phyloP scores from a whole-genome alignment of 1,140 invertebrate species.

The Drosophila rhopaloa region DNA sequence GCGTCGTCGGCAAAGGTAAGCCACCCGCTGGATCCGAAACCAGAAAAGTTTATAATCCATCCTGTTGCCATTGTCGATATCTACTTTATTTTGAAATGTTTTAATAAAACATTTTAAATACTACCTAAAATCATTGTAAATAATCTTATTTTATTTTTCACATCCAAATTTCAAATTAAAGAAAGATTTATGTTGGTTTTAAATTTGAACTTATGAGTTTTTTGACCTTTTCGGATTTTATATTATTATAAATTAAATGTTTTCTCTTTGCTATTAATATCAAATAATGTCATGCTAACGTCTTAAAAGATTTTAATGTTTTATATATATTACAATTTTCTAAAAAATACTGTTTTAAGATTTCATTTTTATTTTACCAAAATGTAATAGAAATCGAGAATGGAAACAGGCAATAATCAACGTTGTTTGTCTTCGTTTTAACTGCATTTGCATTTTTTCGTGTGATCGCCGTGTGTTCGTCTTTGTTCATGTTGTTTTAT shows the following conservation, averaged over 20 bases:
- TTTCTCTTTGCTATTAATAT: too few relatives aligned
- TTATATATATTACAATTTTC: too few relatives aligned
- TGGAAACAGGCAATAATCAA: conserved; percentile 10
- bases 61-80: background rate
- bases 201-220: too few relatives aligned
- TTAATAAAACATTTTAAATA: too few relatives aligned
- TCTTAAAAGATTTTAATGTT: too few relatives aligned
- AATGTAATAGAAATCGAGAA: conserved; percentile 10
- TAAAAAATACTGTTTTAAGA: too few relatives aligned
- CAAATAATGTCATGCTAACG: too few relatives aligned
- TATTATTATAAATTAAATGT: too few relatives aligned
- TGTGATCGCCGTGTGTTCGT: conserved; percentile 23
- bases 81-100: background rate
- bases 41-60: background rate
- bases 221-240: too few relatives aligned
- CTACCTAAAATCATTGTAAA: too few relatives aligned
- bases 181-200: too few relatives aligned
- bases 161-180: background rate
- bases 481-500: conserved; percentile 27
- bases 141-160: background rate
- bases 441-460: conserved; percentile 23
- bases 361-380: background rate
- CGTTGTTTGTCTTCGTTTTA: conserved; percentile 34
- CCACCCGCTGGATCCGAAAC: background rate
- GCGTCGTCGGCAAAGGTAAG: conserved; percentile 80